Percentiles rank a stretch among this genome's conserved stretches.
These are phyloP conservation scores for Eurosta solidaginis DNA, from an alignment of 1,140 invertebrate species.

Conservation along the genomic window DNA sequence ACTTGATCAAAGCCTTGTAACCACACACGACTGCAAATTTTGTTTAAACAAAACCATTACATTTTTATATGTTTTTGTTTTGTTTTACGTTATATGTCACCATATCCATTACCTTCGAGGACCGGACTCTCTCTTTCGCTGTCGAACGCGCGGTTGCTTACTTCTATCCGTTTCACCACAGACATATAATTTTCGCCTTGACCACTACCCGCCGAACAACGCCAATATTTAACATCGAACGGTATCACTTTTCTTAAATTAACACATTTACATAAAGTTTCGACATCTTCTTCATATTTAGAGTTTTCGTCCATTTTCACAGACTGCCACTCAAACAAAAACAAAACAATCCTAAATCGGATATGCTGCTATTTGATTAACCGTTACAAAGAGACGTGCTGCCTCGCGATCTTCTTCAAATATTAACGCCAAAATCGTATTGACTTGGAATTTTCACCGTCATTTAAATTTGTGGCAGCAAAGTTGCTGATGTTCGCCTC, in stretches of 20 bases:
- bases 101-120: background rate
- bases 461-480: background rate
- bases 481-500: background rate
- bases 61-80: no score
- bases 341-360: no score
- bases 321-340: background rate
- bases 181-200: constrained; percentile 59
- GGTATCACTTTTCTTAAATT: constrained; percentile 43
- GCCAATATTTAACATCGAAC: constrained; percentile 48
- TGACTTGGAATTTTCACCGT: background rate
- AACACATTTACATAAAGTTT: constrained; percentile 47
- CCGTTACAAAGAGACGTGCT: background rate
- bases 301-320: constrained; percentile 32
- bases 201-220: constrained; percentile 53
- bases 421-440: background rate
- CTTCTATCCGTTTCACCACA: constrained; percentile 55
- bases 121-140: no score
- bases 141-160: background rate
- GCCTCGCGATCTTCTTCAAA: background rate
- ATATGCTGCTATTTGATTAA: background rate
- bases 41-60: no score
- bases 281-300: constrained; percentile 52
- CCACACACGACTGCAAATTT: no score
- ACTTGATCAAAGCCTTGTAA: no score
- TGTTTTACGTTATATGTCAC: no score